Evolutionary conservation across 2,797 vertebrate genomes (phyloP).

Genomic region (Emys orbicularis): DNA sequence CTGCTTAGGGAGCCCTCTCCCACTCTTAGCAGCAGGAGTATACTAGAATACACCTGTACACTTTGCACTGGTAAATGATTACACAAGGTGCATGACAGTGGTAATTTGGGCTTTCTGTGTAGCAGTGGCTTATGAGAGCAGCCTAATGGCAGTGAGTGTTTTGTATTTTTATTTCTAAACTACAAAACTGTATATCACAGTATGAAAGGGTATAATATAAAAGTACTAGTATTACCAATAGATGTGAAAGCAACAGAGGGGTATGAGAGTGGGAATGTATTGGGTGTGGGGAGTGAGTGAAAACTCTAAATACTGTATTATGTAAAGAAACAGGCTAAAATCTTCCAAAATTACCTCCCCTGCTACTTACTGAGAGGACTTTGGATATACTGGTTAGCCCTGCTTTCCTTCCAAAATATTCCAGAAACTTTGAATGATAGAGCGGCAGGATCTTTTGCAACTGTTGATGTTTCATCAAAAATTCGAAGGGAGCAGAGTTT

Average conservation of each 20-base stretch:
- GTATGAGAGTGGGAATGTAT: not conserved
- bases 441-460: no score
- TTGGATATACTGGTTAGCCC: not conserved
- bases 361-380: not conserved
- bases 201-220: not conserved
- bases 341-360: not conserved
- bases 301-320: not conserved
- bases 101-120: not conserved
- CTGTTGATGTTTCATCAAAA: not conserved
- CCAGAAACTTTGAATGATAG: not conserved
- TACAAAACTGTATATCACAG: not conserved
- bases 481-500: not conserved
- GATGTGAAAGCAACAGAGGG: not conserved
- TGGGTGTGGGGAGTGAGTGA: not conserved
- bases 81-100: not conserved
- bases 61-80: not conserved
- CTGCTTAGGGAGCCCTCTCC: not conserved
- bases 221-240: not conserved
- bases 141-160: not conserved
- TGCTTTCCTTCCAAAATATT: not conserved
- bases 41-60: rapidly evolving
- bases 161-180: not conserved
- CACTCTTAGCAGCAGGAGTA: not conserved
- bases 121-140: not conserved
- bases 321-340: not conserved